Conservation (phyloP, 2,113 vertebrate genomes). For the Oostethus manadensis region DNA sequence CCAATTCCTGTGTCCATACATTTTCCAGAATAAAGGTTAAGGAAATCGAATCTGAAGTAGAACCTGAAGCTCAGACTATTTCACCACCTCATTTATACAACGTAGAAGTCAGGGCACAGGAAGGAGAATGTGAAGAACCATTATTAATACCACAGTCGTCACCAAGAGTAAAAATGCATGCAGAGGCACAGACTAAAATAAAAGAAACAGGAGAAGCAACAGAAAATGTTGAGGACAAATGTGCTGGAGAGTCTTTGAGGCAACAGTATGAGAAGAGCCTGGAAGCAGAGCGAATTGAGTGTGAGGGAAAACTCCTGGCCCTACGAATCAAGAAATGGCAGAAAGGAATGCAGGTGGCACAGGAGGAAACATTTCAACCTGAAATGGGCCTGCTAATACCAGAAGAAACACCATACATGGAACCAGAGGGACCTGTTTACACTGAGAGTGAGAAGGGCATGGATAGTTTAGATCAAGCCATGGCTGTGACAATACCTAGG, state of each 20-base stretch:
- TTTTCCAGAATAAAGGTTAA: neutral
- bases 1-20: neutral
- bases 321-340: conserved; percentile 66
- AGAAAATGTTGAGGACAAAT: conserved; percentile 24
- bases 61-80: neutral
- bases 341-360: conserved; percentile 51
- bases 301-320: conserved; percentile 64
- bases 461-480: neutral
- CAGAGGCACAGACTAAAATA: neutral
- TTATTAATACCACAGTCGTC: neutral
- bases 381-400: conserved; percentile 31
- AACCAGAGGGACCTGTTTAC: conserved; percentile 20
- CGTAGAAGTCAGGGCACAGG: neutral
- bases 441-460: conserved; percentile 6
- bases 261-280: conserved; percentile 58
- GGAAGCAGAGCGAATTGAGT: conserved; percentile 58
- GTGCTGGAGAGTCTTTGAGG: conserved; percentile 36
- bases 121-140: neutral
- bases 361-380: conserved; percentile 38
- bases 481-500: neutral
- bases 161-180: neutral
- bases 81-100: neutral
- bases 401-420: conserved; percentile 24
- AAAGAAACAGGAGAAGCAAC: neutral
- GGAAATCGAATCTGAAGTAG: neutral